Conservation (phyloP, 1,140 invertebrate genomes). For the Drosophila kepulauana region DNA sequence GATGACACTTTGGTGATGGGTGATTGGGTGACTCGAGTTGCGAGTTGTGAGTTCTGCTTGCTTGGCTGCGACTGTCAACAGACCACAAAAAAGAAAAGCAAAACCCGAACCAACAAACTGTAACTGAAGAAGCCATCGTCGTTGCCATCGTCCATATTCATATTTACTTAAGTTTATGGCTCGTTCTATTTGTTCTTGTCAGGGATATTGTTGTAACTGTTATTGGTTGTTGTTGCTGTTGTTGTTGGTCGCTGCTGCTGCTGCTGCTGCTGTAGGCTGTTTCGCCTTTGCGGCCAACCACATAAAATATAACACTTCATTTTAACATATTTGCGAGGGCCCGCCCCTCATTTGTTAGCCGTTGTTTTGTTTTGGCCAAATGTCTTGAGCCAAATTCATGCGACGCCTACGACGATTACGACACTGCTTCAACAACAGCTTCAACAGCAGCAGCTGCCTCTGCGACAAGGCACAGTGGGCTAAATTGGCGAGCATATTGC, state of each 20-base stretch:
- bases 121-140: constrained; percentile 44
- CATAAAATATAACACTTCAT: constrained; percentile 82
- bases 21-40: constrained; percentile 13
- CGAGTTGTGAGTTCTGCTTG: constrained; percentile 4
- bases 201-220: constrained; percentile 42
- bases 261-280: constrained; percentile 12
- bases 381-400: constrained; percentile 57
- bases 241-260: neutral
- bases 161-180: constrained; percentile 80
- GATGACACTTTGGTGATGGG: neutral
- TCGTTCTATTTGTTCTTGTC: constrained; percentile 47
- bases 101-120: constrained; percentile 5
- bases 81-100: constrained; percentile 7
- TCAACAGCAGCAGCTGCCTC: constrained; percentile 14
- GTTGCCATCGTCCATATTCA: constrained; percentile 59
- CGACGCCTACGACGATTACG: constrained; percentile 60
- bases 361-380: constrained; percentile 48
- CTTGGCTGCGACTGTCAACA: constrained; percentile 45
- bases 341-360: constrained; percentile 42
- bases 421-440: constrained; percentile 26
- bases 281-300: constrained; percentile 60
- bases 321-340: constrained; percentile 64
- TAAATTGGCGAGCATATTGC: too few relatives aligned
- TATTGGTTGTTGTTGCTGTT: constrained; percentile 22
- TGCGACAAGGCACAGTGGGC: constrained; percentile 20